Conservation (phyloP, 2,797 vertebrate genomes). For the Otolemur crassicaudatus region DNA sequence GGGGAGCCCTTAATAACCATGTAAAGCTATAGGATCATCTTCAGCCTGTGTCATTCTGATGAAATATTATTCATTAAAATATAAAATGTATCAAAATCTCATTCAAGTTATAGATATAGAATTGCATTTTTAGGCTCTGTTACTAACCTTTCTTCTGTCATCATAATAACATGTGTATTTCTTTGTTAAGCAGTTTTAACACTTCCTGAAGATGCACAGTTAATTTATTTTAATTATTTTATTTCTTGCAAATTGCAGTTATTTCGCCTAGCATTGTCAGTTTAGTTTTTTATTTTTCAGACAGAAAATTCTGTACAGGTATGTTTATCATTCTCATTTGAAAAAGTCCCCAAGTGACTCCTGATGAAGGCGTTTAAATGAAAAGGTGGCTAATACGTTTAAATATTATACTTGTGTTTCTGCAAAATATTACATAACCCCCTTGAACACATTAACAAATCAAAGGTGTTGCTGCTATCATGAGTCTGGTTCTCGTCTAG, state of each 20-base stretch:
- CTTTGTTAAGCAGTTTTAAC: not conserved
- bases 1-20: rapidly evolving
- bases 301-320: not conserved
- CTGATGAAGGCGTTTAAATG: not conserved
- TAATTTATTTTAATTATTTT: not conserved
- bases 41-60: not conserved
- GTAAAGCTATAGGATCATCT: not conserved
- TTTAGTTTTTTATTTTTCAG: not conserved
- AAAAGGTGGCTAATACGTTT: not conserved
- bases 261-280: not conserved
- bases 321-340: not conserved
- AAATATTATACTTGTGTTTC: not conserved
- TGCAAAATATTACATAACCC: not conserved
- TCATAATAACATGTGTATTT: not conserved
- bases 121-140: not conserved
- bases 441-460: not conserved
- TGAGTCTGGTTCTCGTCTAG: not conserved
- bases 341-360: not conserved
- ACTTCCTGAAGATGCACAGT: not conserved
- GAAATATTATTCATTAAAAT: not conserved
- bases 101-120: not conserved
- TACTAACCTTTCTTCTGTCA: not conserved
- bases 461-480: not conserved
- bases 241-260: not conserved
- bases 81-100: not conserved